phyloP scores from a whole-genome alignment of 2,113 vertebrate species.

The Progne subis region DNA sequence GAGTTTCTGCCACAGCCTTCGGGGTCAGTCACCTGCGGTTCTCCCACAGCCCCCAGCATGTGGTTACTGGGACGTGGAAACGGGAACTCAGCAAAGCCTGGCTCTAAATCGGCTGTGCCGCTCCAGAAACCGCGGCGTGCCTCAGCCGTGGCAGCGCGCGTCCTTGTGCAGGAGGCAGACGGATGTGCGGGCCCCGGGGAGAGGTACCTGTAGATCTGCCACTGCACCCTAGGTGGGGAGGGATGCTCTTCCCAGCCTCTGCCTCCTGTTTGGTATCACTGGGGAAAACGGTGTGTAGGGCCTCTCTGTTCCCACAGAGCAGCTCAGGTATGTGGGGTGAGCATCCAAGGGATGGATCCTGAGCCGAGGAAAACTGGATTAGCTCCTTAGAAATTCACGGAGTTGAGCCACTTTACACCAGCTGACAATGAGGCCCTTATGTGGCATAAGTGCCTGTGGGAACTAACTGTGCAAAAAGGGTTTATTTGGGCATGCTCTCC shows the following conservation, averaged over 20 bases:
- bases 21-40: slow-evolving; percentile 72
- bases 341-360: background rate
- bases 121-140: background rate
- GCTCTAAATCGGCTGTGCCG: background rate
- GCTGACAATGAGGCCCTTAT: background rate
- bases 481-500: background rate
- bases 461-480: background rate
- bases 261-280: background rate
- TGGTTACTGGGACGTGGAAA: slow-evolving; percentile 45
- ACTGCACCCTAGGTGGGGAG: accelerated
- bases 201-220: background rate
- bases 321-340: background rate
- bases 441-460: background rate
- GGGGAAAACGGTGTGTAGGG: accelerated
- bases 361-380: background rate
- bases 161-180: background rate
- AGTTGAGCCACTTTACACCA: background rate
- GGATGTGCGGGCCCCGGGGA: background rate
- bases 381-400: background rate
- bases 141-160: background rate
- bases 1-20: slow-evolving; percentile 6
- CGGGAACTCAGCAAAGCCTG: background rate
- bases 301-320: background rate
- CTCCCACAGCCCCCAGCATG: slow-evolving; percentile 72
- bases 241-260: background rate